Evolutionary conservation across 1,140 invertebrate species (phyloP).

Genomic region (Microvelia longipes): DNA sequence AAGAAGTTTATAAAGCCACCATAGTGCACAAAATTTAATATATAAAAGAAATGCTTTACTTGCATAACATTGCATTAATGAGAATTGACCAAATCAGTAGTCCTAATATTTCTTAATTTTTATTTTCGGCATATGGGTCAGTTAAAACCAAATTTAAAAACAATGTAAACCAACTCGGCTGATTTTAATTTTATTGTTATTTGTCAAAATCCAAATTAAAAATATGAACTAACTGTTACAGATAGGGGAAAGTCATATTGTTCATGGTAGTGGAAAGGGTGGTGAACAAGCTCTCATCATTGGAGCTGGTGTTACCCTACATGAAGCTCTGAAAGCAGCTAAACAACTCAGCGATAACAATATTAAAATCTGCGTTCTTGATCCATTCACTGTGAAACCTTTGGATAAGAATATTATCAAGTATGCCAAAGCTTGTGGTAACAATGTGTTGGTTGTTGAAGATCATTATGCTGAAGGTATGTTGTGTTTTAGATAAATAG

Average conservation of each 20-base stretch:
- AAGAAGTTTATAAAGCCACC: no score
- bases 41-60: no score
- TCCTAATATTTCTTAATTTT: no score
- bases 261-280: slow-evolving; percentile 36
- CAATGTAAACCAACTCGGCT: no score
- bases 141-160: no score
- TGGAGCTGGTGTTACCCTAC: slow-evolving; percentile 81
- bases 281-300: slow-evolving; percentile 75
- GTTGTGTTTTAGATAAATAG: slow-evolving; percentile 20
- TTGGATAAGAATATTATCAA: slow-evolving; percentile 55
- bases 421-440: slow-evolving; percentile 64
- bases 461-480: slow-evolving; percentile 89
- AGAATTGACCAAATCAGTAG: no score
- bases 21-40: no score
- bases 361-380: slow-evolving; percentile 63
- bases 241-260: slow-evolving; percentile 46
- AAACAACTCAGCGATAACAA: slow-evolving; percentile 51
- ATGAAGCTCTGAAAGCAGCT: slow-evolving; percentile 77
- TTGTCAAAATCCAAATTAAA: no score
- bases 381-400: slow-evolving; percentile 93
- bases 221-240: no score
- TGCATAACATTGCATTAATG: no score
- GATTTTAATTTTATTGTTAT: no score
- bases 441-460: slow-evolving; percentile 80
- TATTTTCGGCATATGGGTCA: no score